phyloP scores from a whole-genome alignment of 1,140 invertebrate genomes.

The Pseudomyrmex cubaensis region DNA sequence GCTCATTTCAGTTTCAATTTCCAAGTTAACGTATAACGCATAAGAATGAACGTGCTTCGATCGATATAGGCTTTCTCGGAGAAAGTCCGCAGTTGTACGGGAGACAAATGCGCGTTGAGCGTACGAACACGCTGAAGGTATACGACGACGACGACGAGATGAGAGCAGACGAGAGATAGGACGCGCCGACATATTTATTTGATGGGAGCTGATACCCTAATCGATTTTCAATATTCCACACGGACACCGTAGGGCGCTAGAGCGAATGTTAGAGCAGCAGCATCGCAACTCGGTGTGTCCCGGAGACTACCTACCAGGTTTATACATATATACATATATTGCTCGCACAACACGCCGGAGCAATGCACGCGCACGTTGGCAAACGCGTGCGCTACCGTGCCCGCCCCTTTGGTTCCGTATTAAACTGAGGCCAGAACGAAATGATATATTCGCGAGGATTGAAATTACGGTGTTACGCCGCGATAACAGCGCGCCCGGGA shows the following conservation, averaged over 20 bases:
- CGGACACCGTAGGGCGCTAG: conserved; percentile 15
- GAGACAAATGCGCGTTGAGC: conserved; percentile 29
- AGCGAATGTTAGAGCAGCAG: conserved; percentile 14
- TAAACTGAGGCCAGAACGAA: conserved; percentile 47
- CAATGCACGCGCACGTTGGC: conserved; percentile 56
- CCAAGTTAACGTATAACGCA: not conserved
- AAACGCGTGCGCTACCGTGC: conserved; percentile 45
- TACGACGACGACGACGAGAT: conserved; percentile 18
- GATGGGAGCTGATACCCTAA: conserved; percentile 67
- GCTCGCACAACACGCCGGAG: conserved; percentile 1
- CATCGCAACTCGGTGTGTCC: not conserved
- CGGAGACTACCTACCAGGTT: not conserved
- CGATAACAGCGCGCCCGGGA: conserved; percentile 22
- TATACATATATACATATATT: conserved; percentile 9
- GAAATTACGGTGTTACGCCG: conserved; percentile 55
- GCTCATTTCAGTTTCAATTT: conserved; percentile 20
- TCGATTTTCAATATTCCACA: conserved; percentile 72
- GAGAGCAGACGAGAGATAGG: conserved; percentile 40
- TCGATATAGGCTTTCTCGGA: not conserved
- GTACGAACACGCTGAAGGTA: not conserved
- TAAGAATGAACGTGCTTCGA: not conserved
- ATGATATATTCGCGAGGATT: conserved; percentile 56
- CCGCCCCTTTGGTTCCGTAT: not conserved
- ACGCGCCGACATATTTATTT: conserved; percentile 69
- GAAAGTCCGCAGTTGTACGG: not conserved